Percentiles rank a stretch among this genome's conserved stretches.
Conservation (phyloP, 2,113 vertebrate species). For the Pipa parva region DNA sequence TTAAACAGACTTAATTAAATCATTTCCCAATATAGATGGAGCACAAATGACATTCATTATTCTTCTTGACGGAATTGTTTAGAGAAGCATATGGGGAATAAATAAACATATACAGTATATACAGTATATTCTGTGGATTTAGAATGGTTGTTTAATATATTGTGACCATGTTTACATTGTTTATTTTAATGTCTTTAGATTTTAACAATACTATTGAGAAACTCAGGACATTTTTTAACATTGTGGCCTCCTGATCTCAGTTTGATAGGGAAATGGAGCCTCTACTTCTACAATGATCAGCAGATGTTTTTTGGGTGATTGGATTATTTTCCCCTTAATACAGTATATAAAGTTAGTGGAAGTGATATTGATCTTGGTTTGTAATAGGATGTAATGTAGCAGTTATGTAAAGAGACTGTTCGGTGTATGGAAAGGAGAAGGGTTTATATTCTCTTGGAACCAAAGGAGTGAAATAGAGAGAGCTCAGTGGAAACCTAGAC, state of each 20-base stretch:
- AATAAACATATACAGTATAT: background rate
- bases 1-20: slow-evolving; percentile 5
- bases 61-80: background rate
- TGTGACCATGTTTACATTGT: background rate
- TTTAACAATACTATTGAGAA: background rate
- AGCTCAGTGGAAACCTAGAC: too few relatives aligned
- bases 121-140: too few relatives aligned
- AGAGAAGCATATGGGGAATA: background rate
- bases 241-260: background rate
- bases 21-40: background rate
- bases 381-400: too few relatives aligned
- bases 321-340: too few relatives aligned
- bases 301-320: too few relatives aligned
- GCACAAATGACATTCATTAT: background rate
- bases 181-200: background rate
- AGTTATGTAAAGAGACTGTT: too few relatives aligned
- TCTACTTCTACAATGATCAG: background rate
- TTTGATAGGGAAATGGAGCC: background rate
- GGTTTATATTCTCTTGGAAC: too few relatives aligned
- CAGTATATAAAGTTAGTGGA: too few relatives aligned
- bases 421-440: too few relatives aligned
- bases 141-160: too few relatives aligned
- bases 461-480: too few relatives aligned
- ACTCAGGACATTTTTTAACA: background rate
- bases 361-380: too few relatives aligned